Conservation (phyloP, 2,888 invertebrate genomes). For the Entomobrya proxima region DNA sequence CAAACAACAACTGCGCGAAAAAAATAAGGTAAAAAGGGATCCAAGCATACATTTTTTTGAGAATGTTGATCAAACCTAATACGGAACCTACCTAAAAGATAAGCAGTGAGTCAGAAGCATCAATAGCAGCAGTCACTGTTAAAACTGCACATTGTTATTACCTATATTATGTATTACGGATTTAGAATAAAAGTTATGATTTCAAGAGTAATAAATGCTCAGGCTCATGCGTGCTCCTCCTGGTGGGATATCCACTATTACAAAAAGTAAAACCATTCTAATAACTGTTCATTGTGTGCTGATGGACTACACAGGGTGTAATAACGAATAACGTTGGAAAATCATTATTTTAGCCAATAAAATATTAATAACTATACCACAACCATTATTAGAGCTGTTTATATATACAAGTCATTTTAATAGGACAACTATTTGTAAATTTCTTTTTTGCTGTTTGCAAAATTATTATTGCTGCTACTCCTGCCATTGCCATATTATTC, state of each 20-base stretch:
- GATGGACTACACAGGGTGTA: background rate
- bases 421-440: conserved; percentile 47
- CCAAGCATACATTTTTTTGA: background rate
- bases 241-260: conserved; percentile 27
- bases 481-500: too few relatives aligned
- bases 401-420: conserved; percentile 34
- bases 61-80: conserved; percentile 3
- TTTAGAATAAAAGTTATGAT: conserved; percentile 3
- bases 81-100: too few relatives aligned
- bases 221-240: background rate
- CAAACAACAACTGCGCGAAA: conserved; percentile 1
- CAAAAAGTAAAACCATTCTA: background rate
- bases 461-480: background rate
- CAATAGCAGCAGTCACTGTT: background rate
- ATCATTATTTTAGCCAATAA: conserved; percentile 32
- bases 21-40: background rate
- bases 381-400: conserved; percentile 26
- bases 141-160: background rate
- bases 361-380: conserved; percentile 35
- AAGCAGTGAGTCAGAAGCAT: too few relatives aligned
- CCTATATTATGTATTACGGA: background rate
- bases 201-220: background rate
- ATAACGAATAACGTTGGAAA: background rate
- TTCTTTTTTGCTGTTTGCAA: background rate
- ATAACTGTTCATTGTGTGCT: conserved; percentile 30